Percentiles rank a stretch among this genome's conserved stretches.
phyloP scores from a whole-genome alignment of 2,797 vertebrate species.

The Lagocephalus sceleratus region DNA sequence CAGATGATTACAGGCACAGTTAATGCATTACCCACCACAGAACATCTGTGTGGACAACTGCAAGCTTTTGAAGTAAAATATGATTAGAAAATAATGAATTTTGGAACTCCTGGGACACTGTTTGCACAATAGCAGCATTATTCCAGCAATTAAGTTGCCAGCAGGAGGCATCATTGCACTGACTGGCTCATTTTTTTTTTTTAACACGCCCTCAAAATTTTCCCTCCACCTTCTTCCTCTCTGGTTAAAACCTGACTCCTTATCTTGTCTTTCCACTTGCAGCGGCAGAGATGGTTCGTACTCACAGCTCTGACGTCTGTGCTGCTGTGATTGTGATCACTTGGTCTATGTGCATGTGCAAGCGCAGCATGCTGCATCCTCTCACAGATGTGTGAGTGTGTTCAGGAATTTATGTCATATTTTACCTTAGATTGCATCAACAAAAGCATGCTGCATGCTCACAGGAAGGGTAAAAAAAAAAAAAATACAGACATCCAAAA shows the following conservation, averaged over 20 bases:
- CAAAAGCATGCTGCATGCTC: too few relatives aligned
- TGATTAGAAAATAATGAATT: slow-evolving; percentile 1
- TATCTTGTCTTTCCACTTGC: slow-evolving; percentile 66
- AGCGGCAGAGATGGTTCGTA: slow-evolving; percentile 99
- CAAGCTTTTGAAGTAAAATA: not conserved
- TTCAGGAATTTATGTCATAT: not conserved
- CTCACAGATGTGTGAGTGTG: not conserved
- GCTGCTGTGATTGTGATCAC: not conserved
- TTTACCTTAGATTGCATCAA: not conserved
- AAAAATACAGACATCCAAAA: too few relatives aligned
- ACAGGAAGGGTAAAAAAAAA: too few relatives aligned
- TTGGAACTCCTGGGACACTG: not conserved
- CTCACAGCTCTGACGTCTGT: slow-evolving; percentile 24
- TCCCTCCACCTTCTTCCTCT: slow-evolving; percentile 41
- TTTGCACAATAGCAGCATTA: not conserved
- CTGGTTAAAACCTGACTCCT: slow-evolving; percentile 32
- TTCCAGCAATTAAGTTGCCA: slow-evolving; percentile 21
- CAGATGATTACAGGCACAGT: not conserved
- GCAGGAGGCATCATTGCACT: slow-evolving; percentile 42
- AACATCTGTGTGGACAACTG: not conserved
- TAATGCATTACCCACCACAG: not conserved
- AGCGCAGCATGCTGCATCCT: slow-evolving; percentile 21
- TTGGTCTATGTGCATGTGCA: slow-evolving; percentile 13
- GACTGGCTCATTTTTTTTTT: slow-evolving; percentile 22
- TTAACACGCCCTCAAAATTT: slow-evolving; percentile 17